Evolutionary conservation across 2,888 invertebrate species (phyloP).

Genomic region (Sphaerophoria rueppellii): DNA sequence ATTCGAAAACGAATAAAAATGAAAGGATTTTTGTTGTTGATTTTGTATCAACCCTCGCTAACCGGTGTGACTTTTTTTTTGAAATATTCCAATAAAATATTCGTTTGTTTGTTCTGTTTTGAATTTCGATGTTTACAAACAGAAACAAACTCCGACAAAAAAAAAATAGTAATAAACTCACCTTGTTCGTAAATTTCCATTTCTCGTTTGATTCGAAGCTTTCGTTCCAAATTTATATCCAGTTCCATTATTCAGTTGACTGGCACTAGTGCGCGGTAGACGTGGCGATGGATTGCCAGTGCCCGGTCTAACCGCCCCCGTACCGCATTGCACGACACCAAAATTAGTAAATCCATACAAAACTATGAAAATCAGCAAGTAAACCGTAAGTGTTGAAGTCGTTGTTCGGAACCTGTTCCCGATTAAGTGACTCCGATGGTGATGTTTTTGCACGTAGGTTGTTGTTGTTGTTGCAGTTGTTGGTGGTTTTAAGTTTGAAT

Average conservation of each 20-base stretch:
- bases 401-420: slow-evolving; percentile 67
- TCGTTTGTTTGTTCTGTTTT: background rate
- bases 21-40: slow-evolving; percentile 1
- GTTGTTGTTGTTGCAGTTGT: no score
- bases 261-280: slow-evolving; percentile 85
- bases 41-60: background rate
- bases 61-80: slow-evolving; percentile 27
- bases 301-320: slow-evolving; percentile 79
- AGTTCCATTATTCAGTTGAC: slow-evolving; percentile 82
- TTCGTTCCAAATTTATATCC: slow-evolving; percentile 80
- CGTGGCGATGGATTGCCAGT: slow-evolving; percentile 82
- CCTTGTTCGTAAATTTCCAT: slow-evolving; percentile 82
- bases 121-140: slow-evolving; percentile 10
- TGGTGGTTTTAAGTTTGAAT: no score
- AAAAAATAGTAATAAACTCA: slow-evolving; percentile 76
- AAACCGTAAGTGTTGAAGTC: slow-evolving; percentile 73
- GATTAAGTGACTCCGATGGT: slow-evolving; percentile 54
- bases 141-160: background rate
- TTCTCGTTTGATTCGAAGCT: slow-evolving; percentile 80
- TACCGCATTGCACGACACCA: slow-evolving; percentile 73
- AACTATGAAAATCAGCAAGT: slow-evolving; percentile 75
- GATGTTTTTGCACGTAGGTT: slow-evolving; percentile 63
- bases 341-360: slow-evolving; percentile 74
- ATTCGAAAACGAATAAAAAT: slow-evolving; percentile 3
- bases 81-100: background rate